Evolutionary conservation across 2,797 vertebrate genomes (phyloP).

Genomic region (Hephaestus fuliginosus): DNA sequence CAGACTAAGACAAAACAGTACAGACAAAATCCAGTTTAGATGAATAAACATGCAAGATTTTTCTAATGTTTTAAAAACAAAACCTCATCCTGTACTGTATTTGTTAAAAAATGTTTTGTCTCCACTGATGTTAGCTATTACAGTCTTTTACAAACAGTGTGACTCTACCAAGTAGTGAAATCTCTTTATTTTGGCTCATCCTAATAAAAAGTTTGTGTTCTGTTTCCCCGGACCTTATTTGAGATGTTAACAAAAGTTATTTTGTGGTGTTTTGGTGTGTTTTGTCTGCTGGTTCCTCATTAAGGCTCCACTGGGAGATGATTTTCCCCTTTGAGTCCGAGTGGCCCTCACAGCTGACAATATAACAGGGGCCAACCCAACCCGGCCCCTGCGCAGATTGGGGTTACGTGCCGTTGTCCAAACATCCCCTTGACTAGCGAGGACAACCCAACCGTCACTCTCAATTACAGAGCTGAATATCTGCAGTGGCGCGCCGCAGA

Average conservation of each 20-base stretch:
- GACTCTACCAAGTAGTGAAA: not conserved
- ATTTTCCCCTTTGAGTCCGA: constrained; percentile 75
- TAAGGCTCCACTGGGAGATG: constrained; percentile 77
- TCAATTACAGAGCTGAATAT: constrained; percentile 86
- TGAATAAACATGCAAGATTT: not conserved
- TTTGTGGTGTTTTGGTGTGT: constrained; percentile 48
- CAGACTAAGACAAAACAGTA: not conserved
- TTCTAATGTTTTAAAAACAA: not conserved
- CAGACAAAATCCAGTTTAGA: not conserved
- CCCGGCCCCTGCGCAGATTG: constrained; percentile 74
- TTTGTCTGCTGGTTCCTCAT: constrained; percentile 79
- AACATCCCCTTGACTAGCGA: constrained; percentile 69
- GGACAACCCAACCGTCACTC: constrained; percentile 83
- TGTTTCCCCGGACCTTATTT: not conserved
- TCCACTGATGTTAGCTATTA: not conserved
- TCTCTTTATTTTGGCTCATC: not conserved
- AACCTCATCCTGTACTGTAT: not conserved
- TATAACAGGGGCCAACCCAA: constrained; percentile 71
- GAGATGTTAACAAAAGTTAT: constrained; percentile 29
- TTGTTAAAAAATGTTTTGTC: not conserved
- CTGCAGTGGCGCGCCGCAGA: constrained; percentile 66
- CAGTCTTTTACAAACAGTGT: not conserved
- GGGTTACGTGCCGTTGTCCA: constrained; percentile 77
- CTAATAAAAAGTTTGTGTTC: not conserved
- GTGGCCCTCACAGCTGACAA: constrained; percentile 78